These are phyloP conservation scores for Pogonomyrmex californicus DNA, from an alignment of 1,140 invertebrate species.

Conservation along the genomic window DNA sequence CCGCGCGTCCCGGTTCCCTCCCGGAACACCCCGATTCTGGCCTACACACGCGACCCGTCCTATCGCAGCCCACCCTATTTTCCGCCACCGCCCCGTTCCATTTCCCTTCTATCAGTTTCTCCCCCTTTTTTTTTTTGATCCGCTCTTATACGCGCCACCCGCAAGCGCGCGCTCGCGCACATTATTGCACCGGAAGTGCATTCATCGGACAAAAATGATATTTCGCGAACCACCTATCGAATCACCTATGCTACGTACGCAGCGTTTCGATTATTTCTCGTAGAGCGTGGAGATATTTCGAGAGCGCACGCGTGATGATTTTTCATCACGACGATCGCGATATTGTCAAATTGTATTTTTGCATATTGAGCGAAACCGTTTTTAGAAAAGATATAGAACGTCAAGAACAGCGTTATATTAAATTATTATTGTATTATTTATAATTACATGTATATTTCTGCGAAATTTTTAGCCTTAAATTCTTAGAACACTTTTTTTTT, in stretches of 20 bases:
- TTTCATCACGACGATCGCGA: background rate
- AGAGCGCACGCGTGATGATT: slow-evolving; percentile 21
- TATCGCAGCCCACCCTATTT: slow-evolving; percentile 57
- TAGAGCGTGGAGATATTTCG: background rate
- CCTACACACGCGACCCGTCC: slow-evolving; percentile 23
- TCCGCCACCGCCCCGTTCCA: slow-evolving; percentile 28
- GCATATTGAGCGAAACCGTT: background rate
- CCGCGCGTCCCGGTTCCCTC: slow-evolving; percentile 8
- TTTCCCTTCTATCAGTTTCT: slow-evolving; percentile 48
- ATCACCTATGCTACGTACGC: background rate
- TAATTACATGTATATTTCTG: background rate
- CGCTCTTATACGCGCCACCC: slow-evolving; percentile 28
- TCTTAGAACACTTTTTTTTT: slow-evolving; percentile 1
- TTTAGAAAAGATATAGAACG: background rate
- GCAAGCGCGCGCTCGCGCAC: slow-evolving; percentile 18
- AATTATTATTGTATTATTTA: background rate
- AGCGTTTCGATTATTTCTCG: slow-evolving; percentile 8
- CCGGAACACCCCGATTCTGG: slow-evolving; percentile 28
- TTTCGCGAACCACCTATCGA: slow-evolving; percentile 26
- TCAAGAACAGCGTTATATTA: background rate
- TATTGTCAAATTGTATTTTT: slow-evolving; percentile 3
- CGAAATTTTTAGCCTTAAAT: background rate
- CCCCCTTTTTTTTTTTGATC: background rate
- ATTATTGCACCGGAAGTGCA: slow-evolving; percentile 60
- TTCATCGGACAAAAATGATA: slow-evolving; percentile 64